phyloP scores from a whole-genome alignment of 2,797 vertebrate genomes.

The Danio albolineatus region DNA sequence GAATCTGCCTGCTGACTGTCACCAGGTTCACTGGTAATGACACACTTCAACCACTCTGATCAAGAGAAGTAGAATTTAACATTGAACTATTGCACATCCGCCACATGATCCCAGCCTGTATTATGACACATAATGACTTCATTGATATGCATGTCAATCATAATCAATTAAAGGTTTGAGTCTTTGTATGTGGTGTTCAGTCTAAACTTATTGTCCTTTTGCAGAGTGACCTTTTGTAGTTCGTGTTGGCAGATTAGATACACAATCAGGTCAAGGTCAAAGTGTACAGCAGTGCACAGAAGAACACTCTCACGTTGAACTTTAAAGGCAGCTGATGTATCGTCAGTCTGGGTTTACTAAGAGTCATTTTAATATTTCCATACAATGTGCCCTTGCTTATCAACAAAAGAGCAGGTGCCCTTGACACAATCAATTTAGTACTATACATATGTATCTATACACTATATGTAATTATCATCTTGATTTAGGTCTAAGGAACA shows the following conservation, averaged over 20 bases:
- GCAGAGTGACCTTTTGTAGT: background rate
- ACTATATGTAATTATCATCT: constrained; percentile 2
- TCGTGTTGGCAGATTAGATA: constrained; percentile 30
- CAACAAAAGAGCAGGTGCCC: constrained; percentile 1
- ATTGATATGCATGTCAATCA: background rate
- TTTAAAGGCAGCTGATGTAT: background rate
- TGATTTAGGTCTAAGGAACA: constrained; percentile 15
- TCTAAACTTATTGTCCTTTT: background rate
- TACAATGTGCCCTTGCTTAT: background rate
- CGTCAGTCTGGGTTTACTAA: constrained; percentile 6
- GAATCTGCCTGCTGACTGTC: background rate
- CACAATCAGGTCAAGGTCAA: constrained; percentile 28
- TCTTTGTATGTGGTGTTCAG: background rate
- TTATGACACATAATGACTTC: background rate
- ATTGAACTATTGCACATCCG: background rate
- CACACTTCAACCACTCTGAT: background rate
- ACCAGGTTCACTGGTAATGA: constrained; percentile 6
- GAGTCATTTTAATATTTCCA: constrained; percentile 34
- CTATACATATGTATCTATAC: too few species aligned
- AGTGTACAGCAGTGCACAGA: background rate
- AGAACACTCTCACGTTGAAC: constrained; percentile 6
- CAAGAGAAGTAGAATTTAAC: background rate
- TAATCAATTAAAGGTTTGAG: background rate
- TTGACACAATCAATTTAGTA: constrained; percentile 22
- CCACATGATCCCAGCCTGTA: background rate